A percentile compares a stretch with the other conserved stretches of the same genome.
phyloP scores from a whole-genome alignment of 2,113 vertebrate genomes.

The Benitochromis conjunctus region DNA sequence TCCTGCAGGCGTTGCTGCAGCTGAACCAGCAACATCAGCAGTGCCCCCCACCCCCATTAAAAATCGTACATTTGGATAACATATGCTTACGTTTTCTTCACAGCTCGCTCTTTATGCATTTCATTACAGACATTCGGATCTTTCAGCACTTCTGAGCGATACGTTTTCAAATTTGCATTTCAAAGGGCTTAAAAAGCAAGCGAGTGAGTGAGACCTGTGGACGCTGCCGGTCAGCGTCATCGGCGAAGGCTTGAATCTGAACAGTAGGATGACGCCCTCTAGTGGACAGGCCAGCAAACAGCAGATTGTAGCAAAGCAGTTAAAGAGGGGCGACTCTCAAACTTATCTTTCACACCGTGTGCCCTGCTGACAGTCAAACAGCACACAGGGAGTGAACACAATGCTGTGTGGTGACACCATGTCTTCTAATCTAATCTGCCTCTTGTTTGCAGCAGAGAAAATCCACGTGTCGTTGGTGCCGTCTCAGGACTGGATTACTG shows the following conservation, averaged over 20 bases:
- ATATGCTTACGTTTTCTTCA: neutral
- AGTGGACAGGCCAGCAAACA: constrained; percentile 21
- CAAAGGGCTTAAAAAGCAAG: neutral
- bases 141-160: neutral
- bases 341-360: neutral
- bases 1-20: neutral
- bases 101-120: neutral
- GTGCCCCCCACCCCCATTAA: neutral
- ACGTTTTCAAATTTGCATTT: neutral
- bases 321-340: neutral
- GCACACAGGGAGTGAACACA: neutral
- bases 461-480: neutral
- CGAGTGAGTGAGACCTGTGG: neutral
- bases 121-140: neutral
- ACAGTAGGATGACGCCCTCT: constrained; percentile 43
- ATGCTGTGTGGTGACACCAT: neutral
- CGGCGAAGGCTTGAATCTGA: neutral
- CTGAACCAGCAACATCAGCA: neutral
- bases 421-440: neutral
- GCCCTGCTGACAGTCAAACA: neutral
- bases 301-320: neutral
- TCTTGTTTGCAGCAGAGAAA: neutral
- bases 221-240: neutral
- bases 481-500: constrained; percentile 33
- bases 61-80: neutral